phyloP scores from a whole-genome alignment of 1,140 invertebrate genomes.

The Paraescarpia echinospica region DNA sequence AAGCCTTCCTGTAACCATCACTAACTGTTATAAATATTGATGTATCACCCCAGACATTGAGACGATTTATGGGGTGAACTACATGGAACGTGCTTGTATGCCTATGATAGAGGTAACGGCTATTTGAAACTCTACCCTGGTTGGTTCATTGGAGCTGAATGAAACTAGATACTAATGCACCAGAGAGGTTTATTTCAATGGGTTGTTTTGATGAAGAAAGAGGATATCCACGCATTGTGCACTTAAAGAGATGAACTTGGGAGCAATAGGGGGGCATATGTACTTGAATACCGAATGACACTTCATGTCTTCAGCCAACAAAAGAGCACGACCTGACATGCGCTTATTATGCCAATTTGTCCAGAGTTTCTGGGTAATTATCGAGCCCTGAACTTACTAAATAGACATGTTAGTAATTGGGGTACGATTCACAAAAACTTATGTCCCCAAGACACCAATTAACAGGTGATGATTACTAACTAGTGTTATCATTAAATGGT shows the following conservation, averaged over 20 bases:
- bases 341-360: not conserved
- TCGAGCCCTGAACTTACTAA: not conserved
- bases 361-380: not conserved
- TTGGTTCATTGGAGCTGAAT: not conserved
- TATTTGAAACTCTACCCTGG: not conserved
- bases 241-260: not conserved
- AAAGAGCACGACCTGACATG: not conserved
- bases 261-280: not conserved
- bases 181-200: not conserved
- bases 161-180: not conserved
- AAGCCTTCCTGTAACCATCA: not conserved
- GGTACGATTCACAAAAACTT: not conserved
- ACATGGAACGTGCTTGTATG: not conserved
- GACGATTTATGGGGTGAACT: too few species aligned
- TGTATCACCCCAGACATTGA: not conserved
- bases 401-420: not conserved
- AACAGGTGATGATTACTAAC: not conserved
- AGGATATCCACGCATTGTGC: not conserved
- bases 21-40: not conserved
- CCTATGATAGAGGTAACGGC: not conserved
- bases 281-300: not conserved
- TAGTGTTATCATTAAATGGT: not conserved
- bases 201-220: not conserved
- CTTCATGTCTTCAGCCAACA: not conserved
- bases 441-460: not conserved